Base-by-base conservation (phyloP, 1,140 invertebrate genomes). In the Camponotus pennsylvanicus region DNA sequence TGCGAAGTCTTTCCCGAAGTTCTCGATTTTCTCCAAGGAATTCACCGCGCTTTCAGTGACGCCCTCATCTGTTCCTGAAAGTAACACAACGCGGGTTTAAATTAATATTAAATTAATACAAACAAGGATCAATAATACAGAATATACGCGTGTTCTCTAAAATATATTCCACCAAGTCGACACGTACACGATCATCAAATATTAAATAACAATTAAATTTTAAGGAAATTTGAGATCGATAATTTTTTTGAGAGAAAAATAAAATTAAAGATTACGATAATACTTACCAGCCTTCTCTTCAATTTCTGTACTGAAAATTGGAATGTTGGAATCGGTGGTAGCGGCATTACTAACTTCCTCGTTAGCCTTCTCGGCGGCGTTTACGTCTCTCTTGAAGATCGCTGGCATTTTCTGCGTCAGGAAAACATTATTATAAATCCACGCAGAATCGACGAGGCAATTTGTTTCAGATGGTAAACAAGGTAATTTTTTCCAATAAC, bases 1-100 rank as follows among this genome's bases (percentile, higher is more conserved):
- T 9, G 96, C 96, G 6, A 97, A 77, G 15, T 96, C 95, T 66
- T 96, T 95, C 21, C 96, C 93, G 13, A 95, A 61, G 11, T 93
- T 92, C 70, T 94, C 93, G n/a, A 95, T 63, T 70, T 95, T 91
- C 71, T 93, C 95, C 27, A 95, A n/a, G 5, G 91, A 57, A 59
- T 93, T 93, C 15, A 66, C 78, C n/a, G 91, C 64, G 7, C 34
- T 89, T n/a, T 89, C 86, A 32, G 91, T 93, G 6, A 86, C 67
- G 8, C 67, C 73, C 61, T 89, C 88, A 15, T 91, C 87, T 15
- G 88, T 91, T 37, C 5, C 90, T 90, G 8, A 21, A 78, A 88
- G 59, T 21, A 86, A 87, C 11, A 4, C 49, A 52, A 3, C 42
- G 64, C 8, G 3, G 32, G 15, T 7, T 79, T 66, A 45, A 57